Percentiles rank a stretch among this genome's conserved stretches.
phyloP scores from a whole-genome alignment of 2,888 invertebrate species.

The Aproaerema taeniolella region DNA sequence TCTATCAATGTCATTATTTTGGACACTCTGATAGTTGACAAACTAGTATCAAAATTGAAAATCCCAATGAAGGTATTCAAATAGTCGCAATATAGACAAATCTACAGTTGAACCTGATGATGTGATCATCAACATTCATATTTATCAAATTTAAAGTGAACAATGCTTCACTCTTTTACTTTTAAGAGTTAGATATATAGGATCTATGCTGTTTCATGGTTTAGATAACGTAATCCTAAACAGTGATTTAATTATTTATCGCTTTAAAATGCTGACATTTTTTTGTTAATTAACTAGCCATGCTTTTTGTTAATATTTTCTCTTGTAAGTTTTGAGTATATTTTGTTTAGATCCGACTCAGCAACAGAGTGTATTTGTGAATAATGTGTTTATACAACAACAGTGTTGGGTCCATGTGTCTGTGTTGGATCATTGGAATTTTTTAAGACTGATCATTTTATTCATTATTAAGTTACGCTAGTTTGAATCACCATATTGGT shows the following conservation, averaged over 20 bases:
- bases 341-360: conserved; percentile 64
- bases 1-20: conserved; percentile 6
- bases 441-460: conserved; percentile 75
- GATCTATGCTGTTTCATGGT: conserved; percentile 31
- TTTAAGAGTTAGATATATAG: conserved; percentile 32
- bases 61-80: conserved; percentile 25
- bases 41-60: conserved; percentile 11
- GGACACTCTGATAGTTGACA: not conserved
- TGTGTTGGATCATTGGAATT: conserved; percentile 45
- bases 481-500: conserved; percentile 62
- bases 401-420: conserved; percentile 46
- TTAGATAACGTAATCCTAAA: conserved; percentile 39
- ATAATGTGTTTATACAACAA: conserved; percentile 40
- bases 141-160: conserved; percentile 21
- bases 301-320: conserved; percentile 64
- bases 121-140: conserved; percentile 33
- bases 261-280: conserved; percentile 56
- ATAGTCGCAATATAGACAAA: conserved; percentile 37
- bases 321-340: conserved; percentile 56
- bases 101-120: conserved; percentile 40
- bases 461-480: conserved; percentile 72
- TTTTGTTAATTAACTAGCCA: conserved; percentile 59
- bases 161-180: conserved; percentile 26
- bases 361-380: conserved; percentile 65
- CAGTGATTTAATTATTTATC: conserved; percentile 48